These are phyloP conservation scores for Rhabditoides inermis DNA, from an alignment of 2,888 invertebrate species.

Conservation along the genomic window DNA sequence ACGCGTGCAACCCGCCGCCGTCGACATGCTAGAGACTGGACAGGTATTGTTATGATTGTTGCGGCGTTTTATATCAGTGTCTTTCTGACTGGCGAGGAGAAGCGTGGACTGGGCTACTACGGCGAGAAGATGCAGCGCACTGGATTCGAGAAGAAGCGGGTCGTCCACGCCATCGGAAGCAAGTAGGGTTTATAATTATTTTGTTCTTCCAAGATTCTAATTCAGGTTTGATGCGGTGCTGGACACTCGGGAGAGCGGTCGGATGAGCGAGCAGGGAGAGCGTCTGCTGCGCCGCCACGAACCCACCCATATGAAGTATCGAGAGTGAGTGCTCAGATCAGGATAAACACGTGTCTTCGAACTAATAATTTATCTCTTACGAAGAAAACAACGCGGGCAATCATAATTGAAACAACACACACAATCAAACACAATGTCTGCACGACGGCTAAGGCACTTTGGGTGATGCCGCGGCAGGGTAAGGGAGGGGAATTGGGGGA, in stretches of 20 bases:
- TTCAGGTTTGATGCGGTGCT: constrained; percentile 13
- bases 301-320: constrained; percentile 18
- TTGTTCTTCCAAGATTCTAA: neutral
- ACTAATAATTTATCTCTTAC: too few relatives aligned
- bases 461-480: too few relatives aligned
- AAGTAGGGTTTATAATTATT: constrained; percentile 10
- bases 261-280: constrained; percentile 4
- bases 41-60: constrained; percentile 21
- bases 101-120: too few relatives aligned
- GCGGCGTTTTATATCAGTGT: neutral
- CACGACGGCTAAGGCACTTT: too few relatives aligned
- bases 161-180: constrained; percentile 16
- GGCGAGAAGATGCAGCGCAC: constrained; percentile 22
- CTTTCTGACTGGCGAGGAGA: constrained; percentile 11
- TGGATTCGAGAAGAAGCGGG: constrained; percentile 10
- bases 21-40: constrained; percentile 28
- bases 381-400: too few relatives aligned
- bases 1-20: constrained; percentile 35
- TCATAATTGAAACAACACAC: too few relatives aligned
- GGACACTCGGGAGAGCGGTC: neutral
- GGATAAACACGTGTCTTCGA: too few relatives aligned
- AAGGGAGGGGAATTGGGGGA: too few relatives aligned
- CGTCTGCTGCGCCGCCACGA: constrained; percentile 13
- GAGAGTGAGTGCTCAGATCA: too few relatives aligned
- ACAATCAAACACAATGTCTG: too few relatives aligned